These are phyloP conservation scores for Scylla paramamosain DNA, from an alignment of 1,140 invertebrate species.

Conservation along the genomic window DNA sequence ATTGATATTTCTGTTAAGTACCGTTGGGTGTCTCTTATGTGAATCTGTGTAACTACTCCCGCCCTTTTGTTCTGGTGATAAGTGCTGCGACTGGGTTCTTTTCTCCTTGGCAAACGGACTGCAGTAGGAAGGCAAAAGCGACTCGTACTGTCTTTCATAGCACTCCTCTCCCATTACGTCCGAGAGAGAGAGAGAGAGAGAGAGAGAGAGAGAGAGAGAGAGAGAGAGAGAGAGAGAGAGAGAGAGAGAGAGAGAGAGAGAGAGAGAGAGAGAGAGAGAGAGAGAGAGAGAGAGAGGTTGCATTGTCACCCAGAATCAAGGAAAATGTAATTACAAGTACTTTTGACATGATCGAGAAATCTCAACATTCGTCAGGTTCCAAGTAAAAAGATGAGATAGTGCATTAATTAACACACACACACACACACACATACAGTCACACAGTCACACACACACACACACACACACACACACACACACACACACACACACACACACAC, in stretches of 20 bases:
- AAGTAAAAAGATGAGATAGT: neutral
- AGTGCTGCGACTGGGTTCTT: too few species aligned
- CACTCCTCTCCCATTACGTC: neutral
- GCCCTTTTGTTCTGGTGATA: too few species aligned
- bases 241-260: neutral
- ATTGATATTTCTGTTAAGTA: too few species aligned
- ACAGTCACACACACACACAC: neutral
- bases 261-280: too few species aligned
- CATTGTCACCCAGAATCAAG: neutral
- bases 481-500: neutral
- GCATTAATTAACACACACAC: slow-evolving; percentile 1
- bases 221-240: too few species aligned
- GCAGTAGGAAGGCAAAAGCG: too few species aligned
- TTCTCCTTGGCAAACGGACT: too few species aligned
- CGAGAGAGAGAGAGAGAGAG: neutral
- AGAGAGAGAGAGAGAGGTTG: neutral
- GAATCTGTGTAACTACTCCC: too few species aligned
- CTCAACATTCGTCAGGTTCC: neutral
- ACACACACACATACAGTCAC: neutral
- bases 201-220: too few species aligned
- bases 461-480: neutral
- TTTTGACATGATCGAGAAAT: neutral
- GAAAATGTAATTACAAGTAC: neutral
- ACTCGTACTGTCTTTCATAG: too few species aligned
- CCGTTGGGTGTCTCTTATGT: too few species aligned